Evolutionary conservation across 2,797 vertebrate genomes (phyloP).

Genomic region (Pangasius djambal): DNA sequence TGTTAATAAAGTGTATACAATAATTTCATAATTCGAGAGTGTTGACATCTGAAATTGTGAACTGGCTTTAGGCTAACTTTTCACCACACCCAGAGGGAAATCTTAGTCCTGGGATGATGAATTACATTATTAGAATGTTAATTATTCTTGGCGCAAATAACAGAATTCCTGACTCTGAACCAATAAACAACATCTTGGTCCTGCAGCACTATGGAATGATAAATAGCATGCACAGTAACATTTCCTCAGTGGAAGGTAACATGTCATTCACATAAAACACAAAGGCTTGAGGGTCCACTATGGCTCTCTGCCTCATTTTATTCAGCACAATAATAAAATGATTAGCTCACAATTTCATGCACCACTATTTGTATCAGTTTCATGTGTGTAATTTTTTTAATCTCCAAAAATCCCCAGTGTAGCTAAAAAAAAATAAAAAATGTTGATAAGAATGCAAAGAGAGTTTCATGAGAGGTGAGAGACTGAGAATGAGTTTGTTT

Average conservation of each 20-base stretch:
- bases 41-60: conserved; percentile 34
- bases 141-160: conserved; percentile 40
- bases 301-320: no score
- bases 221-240: neutral
- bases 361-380: neutral
- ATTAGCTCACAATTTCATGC: neutral
- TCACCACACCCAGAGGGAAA: conserved; percentile 23
- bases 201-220: neutral
- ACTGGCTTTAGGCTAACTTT: conserved; percentile 20
- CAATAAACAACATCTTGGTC: conserved; percentile 48
- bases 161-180: conserved; percentile 53
- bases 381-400: neutral
- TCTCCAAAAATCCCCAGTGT: neutral
- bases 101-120: conserved; percentile 27
- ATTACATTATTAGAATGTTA: conserved; percentile 45
- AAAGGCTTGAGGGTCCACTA: neutral
- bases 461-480: neutral
- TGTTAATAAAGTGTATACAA: conserved; percentile 22
- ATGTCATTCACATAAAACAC: neutral
- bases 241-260: neutral
- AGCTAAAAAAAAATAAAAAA: neutral
- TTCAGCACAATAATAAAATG: neutral
- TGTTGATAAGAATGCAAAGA: neutral
- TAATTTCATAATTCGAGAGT: conserved; percentile 19
- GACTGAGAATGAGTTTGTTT: neutral